Conservation (phyloP, 2,797 vertebrate species). For the Peromyscus melanophrys region DNA sequence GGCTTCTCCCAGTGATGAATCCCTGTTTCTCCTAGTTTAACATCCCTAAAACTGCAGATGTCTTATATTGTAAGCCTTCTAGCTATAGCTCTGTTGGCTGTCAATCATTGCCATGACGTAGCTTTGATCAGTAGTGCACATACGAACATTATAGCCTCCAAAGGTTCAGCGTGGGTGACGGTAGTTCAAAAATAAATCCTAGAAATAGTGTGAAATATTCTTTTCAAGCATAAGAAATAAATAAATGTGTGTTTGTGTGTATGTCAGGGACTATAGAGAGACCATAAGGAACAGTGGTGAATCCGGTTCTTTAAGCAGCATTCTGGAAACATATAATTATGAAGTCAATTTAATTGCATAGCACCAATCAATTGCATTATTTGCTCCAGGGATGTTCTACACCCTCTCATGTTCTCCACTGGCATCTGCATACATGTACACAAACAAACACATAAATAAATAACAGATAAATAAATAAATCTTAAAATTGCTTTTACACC, state of each 20-base stretch:
- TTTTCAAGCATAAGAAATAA: slow-evolving; percentile 18
- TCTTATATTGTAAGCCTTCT: background rate
- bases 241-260: background rate
- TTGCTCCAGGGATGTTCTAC: background rate
- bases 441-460: no score
- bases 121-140: background rate
- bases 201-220: background rate
- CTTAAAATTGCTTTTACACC: background rate
- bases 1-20: background rate
- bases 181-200: slow-evolving; percentile 17
- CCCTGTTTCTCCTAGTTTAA: background rate
- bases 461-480: background rate
- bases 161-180: background rate
- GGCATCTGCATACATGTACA: background rate
- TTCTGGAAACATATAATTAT: background rate
- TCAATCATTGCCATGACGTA: background rate
- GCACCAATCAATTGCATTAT: background rate
- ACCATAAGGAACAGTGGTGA: background rate
- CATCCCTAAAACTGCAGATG: background rate
- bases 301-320: background rate
- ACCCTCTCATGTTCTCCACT: background rate
- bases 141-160: background rate
- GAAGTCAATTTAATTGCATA: background rate
- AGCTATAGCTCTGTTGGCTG: background rate
- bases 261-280: no score